phyloP scores from a whole-genome alignment of 1,140 invertebrate genomes.

The Bombus confusus region DNA sequence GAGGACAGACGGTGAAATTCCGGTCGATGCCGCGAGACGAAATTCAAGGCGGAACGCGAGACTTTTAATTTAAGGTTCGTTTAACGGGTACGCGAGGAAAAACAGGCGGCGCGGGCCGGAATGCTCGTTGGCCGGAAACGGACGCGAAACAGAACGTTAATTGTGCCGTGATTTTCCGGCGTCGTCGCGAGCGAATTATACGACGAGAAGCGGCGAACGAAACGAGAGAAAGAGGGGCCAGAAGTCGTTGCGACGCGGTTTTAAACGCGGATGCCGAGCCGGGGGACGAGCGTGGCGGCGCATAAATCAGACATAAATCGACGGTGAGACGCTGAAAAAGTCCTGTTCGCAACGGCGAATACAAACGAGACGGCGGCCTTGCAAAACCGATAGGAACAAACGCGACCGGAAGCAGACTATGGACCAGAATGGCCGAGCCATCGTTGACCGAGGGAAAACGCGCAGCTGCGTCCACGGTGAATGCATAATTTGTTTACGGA shows the following conservation, averaged over 20 bases:
- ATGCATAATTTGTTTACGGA: constrained; percentile 47
- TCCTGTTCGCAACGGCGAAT: neutral
- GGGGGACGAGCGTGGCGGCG: constrained; percentile 4
- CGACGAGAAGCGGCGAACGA: neutral
- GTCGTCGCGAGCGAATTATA: constrained; percentile 9
- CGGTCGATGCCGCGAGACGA: neutral
- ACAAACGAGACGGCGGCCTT: constrained; percentile 20
- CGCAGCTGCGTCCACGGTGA: constrained; percentile 22
- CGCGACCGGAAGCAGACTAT: neutral
- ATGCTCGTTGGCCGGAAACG: constrained; percentile 3
- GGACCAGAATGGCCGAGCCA: neutral
- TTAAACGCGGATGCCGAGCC: neutral
- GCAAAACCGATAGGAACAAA: constrained; percentile 35
- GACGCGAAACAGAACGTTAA: constrained; percentile 27
- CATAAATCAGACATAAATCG: constrained; percentile 49
- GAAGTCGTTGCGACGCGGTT: neutral
- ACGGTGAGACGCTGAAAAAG: neutral
- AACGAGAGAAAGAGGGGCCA: neutral
- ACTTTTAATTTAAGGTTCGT: constrained; percentile 9
- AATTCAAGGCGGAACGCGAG: neutral
- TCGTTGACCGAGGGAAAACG: constrained; percentile 32
- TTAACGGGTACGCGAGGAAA: neutral
- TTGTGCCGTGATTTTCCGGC: constrained; percentile 26
- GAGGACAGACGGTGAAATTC: too few relatives aligned
- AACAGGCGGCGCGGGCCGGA: too few relatives aligned